phyloP scores from a whole-genome alignment of 2,113 vertebrate species.

The Tychaedon coryphoeus region DNA sequence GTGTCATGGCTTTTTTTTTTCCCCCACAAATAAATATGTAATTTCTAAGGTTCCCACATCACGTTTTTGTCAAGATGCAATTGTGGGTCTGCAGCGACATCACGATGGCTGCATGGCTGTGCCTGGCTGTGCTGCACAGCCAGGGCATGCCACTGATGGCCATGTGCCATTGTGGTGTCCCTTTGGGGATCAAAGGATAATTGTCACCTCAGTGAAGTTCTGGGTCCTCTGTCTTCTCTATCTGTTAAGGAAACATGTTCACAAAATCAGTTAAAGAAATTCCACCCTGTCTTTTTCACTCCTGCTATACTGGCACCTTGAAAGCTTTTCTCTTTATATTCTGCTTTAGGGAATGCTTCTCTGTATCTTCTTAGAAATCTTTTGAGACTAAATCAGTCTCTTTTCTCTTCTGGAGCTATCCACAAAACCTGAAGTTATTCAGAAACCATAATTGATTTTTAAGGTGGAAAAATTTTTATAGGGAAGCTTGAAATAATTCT shows the following conservation, averaged over 20 bases:
- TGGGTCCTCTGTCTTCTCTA: neutral
- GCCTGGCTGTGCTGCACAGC: neutral
- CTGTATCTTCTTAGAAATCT: neutral
- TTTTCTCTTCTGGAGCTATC: neutral
- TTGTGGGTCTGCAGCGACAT: neutral
- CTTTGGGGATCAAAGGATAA: neutral
- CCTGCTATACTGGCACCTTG: neutral
- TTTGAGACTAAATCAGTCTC: neutral
- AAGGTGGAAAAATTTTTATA: neutral
- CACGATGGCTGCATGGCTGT: neutral
- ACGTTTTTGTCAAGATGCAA: neutral
- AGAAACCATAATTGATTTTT: neutral
- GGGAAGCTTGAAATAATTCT: neutral
- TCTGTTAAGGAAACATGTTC: neutral
- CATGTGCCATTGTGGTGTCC: too few relatives aligned
- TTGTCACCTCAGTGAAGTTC: neutral
- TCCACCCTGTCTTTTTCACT: neutral
- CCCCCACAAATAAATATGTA: neutral
- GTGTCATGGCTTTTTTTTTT: neutral
- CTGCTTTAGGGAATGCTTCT: neutral
- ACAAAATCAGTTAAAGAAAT: neutral
- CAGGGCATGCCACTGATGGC: neutral
- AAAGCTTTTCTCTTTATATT: neutral
- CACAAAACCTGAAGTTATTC: neutral
- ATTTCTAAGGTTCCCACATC: neutral